A percentile compares a stretch with the other conserved stretches of the same genome.
Evolutionary conservation across 2,888 invertebrate species (phyloP).

Genomic region (Keiferia lycopersicella): DNA sequence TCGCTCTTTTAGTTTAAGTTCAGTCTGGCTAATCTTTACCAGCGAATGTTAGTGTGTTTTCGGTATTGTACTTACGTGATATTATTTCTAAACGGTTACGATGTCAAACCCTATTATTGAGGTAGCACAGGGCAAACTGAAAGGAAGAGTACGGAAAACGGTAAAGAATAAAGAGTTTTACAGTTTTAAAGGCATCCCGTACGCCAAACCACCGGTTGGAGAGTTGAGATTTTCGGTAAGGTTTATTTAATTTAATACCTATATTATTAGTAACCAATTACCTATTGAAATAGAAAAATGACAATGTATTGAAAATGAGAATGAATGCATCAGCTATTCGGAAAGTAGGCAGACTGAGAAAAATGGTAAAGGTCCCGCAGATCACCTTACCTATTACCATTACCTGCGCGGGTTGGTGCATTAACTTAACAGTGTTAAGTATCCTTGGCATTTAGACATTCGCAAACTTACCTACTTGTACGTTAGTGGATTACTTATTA

Average conservation of each 20-base stretch:
- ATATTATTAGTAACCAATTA: no score
- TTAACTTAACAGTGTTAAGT: no score
- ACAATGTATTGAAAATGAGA: no score
- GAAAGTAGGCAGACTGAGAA: no score
- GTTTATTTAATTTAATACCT: neutral
- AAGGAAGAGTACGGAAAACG: slow-evolving; percentile 56
- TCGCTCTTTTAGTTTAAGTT: neutral
- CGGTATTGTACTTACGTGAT: neutral
- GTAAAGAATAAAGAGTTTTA: slow-evolving; percentile 61
- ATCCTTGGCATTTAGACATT: no score
- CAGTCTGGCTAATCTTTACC: neutral
- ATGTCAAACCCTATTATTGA: slow-evolving; percentile 18
- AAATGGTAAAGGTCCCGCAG: no score
- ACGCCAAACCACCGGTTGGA: slow-evolving; percentile 77
- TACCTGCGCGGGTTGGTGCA: no score
- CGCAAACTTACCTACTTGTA: no score
- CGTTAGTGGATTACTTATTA: no score
- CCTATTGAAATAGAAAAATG: no score
- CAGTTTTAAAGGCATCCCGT: slow-evolving; percentile 75
- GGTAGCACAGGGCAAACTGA: slow-evolving; percentile 55
- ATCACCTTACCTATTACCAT: no score
- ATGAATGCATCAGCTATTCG: no score
- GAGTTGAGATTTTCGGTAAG: slow-evolving; percentile 56
- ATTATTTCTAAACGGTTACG: neutral
- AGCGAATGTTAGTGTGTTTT: neutral